Evolutionary conservation across 2,888 invertebrate species (phyloP).

Genomic region (Chrysolina oricalcia): DNA sequence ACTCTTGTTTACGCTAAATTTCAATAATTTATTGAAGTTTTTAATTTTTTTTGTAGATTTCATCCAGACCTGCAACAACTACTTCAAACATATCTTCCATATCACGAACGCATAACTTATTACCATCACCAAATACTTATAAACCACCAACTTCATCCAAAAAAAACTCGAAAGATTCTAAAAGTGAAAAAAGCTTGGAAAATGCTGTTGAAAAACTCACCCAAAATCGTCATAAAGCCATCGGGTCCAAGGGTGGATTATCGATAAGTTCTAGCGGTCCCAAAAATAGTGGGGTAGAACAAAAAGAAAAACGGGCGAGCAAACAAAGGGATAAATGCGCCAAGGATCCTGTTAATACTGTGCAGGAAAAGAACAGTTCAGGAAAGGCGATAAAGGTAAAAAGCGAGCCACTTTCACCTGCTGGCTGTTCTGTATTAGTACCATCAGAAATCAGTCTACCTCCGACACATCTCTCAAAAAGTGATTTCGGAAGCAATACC

Average conservation of each 20-base stretch:
- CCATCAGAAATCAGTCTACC: neutral
- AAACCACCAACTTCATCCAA: constrained; percentile 43
- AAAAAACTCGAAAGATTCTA: constrained; percentile 57
- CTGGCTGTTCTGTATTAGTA: neutral
- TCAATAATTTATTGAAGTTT: no score
- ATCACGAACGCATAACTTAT: constrained; percentile 39
- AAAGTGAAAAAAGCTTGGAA: constrained; percentile 68
- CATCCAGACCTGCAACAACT: constrained; percentile 44
- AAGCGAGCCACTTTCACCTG: no score
- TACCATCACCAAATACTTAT: constrained; percentile 39
- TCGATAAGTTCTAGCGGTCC: neutral
- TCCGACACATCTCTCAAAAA: neutral
- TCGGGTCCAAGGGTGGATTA: constrained; percentile 41
- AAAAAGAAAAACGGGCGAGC: constrained; percentile 10
- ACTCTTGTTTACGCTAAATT: no score
- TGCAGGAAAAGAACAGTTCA: neutral
- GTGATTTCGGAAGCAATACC: neutral
- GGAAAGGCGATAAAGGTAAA: neutral
- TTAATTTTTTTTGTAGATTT: constrained; percentile 40
- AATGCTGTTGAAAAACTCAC: constrained; percentile 68
- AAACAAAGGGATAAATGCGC: neutral
- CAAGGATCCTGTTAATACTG: neutral
- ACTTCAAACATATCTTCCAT: constrained; percentile 42
- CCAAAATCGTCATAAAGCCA: constrained; percentile 65
- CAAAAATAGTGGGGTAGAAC: constrained; percentile 10